Conservation (phyloP, 2,113 vertebrate species). For the Agapornis roseicollis region DNA sequence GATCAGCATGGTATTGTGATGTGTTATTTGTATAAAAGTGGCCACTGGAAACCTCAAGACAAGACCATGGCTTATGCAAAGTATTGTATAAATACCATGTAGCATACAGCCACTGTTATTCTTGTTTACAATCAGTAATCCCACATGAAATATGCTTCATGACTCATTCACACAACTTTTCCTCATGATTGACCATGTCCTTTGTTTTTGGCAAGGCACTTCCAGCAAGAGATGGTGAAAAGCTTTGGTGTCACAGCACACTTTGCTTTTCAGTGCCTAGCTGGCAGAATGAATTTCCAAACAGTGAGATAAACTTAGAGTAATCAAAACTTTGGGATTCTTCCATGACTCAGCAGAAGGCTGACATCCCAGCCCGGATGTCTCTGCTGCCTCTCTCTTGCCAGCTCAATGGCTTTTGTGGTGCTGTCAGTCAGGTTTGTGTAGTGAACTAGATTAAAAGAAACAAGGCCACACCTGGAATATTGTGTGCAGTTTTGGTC, state of each 20-base stretch:
- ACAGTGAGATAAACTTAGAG: neutral
- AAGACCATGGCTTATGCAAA: neutral
- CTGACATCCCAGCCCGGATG: neutral
- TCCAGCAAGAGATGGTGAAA: neutral
- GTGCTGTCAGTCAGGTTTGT: neutral
- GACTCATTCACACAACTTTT: conserved; percentile 10
- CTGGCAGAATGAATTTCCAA: neutral
- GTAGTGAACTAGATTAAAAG: neutral
- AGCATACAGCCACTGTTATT: neutral
- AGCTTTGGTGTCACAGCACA: neutral
- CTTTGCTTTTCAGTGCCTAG: neutral
- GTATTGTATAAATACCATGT: neutral
- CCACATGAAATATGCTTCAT: neutral
- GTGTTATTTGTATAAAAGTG: neutral
- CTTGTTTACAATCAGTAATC: neutral
- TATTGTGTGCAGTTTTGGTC: neutral
- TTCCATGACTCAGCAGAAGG: neutral
- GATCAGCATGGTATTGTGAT: neutral
- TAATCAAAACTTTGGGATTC: neutral
- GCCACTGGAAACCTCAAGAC: conserved; percentile 5
- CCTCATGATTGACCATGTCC: neutral
- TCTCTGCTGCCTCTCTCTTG: neutral
- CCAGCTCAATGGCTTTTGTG: neutral
- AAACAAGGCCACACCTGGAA: neutral
- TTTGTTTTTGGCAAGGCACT: neutral